Evolutionary conservation across 2,113 vertebrate species (phyloP), one percentile per base, ranked within the genome.

Genomic region (Clarias gariepinus): DNA sequence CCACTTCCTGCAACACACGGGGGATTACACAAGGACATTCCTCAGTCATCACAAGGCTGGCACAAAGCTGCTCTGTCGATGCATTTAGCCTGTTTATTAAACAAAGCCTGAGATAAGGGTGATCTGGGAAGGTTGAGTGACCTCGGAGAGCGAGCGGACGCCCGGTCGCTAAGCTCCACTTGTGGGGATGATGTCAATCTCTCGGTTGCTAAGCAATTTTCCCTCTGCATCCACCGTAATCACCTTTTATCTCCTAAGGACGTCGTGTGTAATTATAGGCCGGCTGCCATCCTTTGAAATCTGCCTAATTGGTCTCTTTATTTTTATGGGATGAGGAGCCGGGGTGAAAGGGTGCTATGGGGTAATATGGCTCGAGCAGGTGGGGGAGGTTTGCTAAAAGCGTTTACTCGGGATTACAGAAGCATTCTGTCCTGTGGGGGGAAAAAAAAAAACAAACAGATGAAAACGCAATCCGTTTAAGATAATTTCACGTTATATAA

Each of bases 251-350:
- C 92, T 92, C 79, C 90, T 63, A 88, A 89, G 90, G 89, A 93
- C 90, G 93, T 93, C 92, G 89, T 91, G 89, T 93, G 92, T 92
- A 93, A 94, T 95, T 94, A 94, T 86, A 87, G 91, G 91, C 87
- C 83, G 89, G 78, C 91, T 92, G 92, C 90, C 90, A 87, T 95
- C 93, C 91, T 94, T 91, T 94, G 93, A 94, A 94, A 95, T 94
- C 91, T 93, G 94, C 93, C 94, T 94, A 95, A 95, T 95, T 94
- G 93, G 91, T 92, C 84, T 93, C 84, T 89, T 93, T 91, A 91
- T 92, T 91, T 91, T 93, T 93, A 94, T 90, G 85, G 93, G 91
- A 93, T 92, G 92, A 91, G 77, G 89, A 90, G 88, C 89, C 85
- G 85, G 88, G 86, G 89, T 90, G 89, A 91, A 0, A 53, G 86